Percentiles rank a stretch among this genome's conserved stretches.
Evolutionary conservation across 2,797 vertebrate genomes (phyloP).

Genomic region (Karalla daura): DNA sequence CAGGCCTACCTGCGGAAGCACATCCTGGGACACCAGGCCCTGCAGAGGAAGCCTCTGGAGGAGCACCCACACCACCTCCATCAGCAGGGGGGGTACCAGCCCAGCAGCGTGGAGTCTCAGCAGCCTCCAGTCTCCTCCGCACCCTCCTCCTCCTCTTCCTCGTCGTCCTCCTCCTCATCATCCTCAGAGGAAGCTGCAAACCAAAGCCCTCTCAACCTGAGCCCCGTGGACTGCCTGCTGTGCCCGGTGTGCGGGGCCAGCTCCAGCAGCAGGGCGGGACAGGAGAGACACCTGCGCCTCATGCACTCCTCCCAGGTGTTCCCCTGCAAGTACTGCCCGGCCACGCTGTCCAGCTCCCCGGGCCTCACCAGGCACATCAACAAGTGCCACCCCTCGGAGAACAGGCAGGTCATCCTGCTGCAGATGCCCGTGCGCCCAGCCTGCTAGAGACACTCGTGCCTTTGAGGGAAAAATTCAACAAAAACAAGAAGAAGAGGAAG

Average conservation of each 20-base stretch:
- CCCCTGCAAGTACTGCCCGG: conserved; percentile 98
- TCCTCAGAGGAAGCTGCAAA: conserved; percentile 82
- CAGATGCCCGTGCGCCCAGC: conserved; percentile 97
- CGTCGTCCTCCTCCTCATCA: conserved; percentile 58
- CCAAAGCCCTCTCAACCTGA: conserved; percentile 83
- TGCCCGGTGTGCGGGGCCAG: conserved; percentile 96
- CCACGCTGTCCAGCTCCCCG: conserved; percentile 98
- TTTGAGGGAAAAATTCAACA: conserved; percentile 50
- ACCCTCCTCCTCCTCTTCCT: conserved; percentile 52
- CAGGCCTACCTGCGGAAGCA: conserved; percentile 97
- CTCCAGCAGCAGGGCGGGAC: conserved; percentile 91
- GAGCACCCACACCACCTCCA: too few species aligned
- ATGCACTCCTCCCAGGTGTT: conserved; percentile 96
- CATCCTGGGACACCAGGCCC: conserved; percentile 88
- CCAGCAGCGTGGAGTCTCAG: conserved; percentile 69
- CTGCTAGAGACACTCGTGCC: conserved; percentile 87
- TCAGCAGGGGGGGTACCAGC: conserved; percentile 77
- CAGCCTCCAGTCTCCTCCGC: conserved; percentile 63
- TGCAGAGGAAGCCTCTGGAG: conserved; percentile 83
- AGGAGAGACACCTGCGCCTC: conserved; percentile 96
- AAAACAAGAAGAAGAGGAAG: conserved; percentile 10
- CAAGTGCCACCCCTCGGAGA: conserved; percentile 99
- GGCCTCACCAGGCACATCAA: conserved; percentile 99
- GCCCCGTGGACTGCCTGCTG: conserved; percentile 89
- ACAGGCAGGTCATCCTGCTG: conserved; percentile 97